phyloP scores from a whole-genome alignment of 2,888 invertebrate genomes.

The Eupithecia tripunctaria region DNA sequence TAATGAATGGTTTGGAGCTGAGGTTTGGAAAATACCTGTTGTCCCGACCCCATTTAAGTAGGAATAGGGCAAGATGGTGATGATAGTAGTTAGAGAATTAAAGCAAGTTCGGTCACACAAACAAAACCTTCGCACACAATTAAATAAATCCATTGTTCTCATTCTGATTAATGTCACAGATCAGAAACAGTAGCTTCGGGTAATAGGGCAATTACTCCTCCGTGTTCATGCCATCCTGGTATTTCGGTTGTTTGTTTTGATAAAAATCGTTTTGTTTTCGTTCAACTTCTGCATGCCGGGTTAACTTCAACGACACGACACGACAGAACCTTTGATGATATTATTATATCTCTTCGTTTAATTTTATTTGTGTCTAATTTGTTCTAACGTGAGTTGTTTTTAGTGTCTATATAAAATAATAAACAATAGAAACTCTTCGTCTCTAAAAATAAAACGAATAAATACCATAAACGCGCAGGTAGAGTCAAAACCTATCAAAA shows the following conservation, averaged over 20 bases:
- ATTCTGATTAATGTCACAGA: slow-evolving; percentile 41
- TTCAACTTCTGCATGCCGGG: slow-evolving; percentile 11
- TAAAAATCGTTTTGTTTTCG: slow-evolving; percentile 37
- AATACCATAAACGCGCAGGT: background rate
- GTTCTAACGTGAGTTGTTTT: too few species aligned
- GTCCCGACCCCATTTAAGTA: too few species aligned
- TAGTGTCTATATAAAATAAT: too few species aligned
- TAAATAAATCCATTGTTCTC: slow-evolving; percentile 39
- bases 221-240: slow-evolving; percentile 45
- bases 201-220: slow-evolving; percentile 43
- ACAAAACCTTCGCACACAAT: slow-evolving; percentile 26
- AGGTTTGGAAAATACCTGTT: too few species aligned
- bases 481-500: background rate
- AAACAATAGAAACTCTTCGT: too few species aligned
- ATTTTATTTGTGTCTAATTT: background rate
- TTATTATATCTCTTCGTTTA: too few species aligned
- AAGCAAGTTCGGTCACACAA: slow-evolving; percentile 3
- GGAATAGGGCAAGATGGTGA: too few species aligned
- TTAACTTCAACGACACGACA: too few species aligned
- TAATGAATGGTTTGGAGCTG: too few species aligned
- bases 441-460: background rate
- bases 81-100: background rate
- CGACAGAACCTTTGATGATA: too few species aligned
- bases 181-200: slow-evolving; percentile 37
- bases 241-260: slow-evolving; percentile 41